Conservation (phyloP, 2,888 invertebrate genomes). For the Eupithecia inturbata region DNA sequence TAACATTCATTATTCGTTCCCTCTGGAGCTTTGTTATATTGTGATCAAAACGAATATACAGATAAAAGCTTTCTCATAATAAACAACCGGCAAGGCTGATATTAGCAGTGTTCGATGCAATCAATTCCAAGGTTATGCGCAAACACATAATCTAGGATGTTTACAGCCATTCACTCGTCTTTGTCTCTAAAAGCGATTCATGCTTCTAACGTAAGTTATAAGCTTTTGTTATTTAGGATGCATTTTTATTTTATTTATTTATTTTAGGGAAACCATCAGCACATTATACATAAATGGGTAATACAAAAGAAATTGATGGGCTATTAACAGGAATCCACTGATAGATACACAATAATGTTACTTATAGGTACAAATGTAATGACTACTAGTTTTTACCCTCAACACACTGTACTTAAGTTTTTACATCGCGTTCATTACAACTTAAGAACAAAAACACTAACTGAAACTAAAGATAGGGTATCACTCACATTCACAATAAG, state of each 20-base stretch:
- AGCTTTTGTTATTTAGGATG: slow-evolving; percentile 29
- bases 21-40: slow-evolving; percentile 2
- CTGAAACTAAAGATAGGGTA: too few relatives aligned
- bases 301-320: too few relatives aligned
- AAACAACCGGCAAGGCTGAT: slow-evolving; percentile 5
- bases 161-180: slow-evolving; percentile 53
- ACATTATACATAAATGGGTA: too few relatives aligned
- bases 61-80: not conserved
- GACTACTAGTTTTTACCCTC: too few relatives aligned
- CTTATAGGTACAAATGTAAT: too few relatives aligned
- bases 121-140: slow-evolving; percentile 50
- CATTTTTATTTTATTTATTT: not conserved
- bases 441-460: too few relatives aligned
- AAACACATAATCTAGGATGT: slow-evolving; percentile 55
- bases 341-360: too few relatives aligned
- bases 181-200: slow-evolving; percentile 47
- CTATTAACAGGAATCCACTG: too few relatives aligned
- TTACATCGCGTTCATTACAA: too few relatives aligned
- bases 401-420: too few relatives aligned
- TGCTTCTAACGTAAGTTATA: slow-evolving; percentile 46
- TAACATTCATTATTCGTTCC: not conserved
- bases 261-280: too few relatives aligned
- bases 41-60: not conserved
- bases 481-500: too few relatives aligned
- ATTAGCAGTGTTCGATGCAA: slow-evolving; percentile 18